Conservation (phyloP, 2,113 vertebrate genomes). For the Physeter macrocephalus region DNA sequence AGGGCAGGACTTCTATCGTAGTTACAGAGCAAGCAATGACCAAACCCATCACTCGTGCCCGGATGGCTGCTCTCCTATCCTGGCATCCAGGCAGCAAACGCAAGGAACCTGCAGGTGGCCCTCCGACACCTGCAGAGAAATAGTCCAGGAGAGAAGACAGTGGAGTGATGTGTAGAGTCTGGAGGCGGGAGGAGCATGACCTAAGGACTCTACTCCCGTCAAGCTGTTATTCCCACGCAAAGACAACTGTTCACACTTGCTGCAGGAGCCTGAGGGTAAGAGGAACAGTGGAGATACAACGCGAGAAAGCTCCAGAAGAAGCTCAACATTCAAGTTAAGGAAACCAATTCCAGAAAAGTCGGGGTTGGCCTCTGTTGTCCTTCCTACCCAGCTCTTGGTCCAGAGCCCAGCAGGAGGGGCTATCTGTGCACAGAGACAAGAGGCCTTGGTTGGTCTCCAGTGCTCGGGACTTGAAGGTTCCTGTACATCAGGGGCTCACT, state of each 20-base stretch:
- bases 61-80: fast-evolving
- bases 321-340: constrained; percentile 9
- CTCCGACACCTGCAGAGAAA: background rate
- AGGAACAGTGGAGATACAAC: background rate
- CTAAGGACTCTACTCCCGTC: background rate
- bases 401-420: background rate
- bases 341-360: background rate
- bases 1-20: background rate
- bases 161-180: background rate
- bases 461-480: background rate
- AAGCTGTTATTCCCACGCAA: background rate
- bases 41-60: background rate
- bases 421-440: background rate
- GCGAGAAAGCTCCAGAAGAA: background rate
- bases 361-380: background rate
- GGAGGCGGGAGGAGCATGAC: background rate
- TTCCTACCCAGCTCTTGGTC: background rate
- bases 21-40: background rate
- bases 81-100: background rate
- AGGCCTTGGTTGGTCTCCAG: background rate
- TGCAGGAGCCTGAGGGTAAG: background rate
- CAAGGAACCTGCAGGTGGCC: background rate
- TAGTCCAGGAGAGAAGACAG: background rate
- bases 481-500: background rate
- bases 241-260: background rate